These are phyloP conservation scores for Scortum barcoo DNA, from an alignment of 2,113 vertebrate genomes.

Conservation along the genomic window DNA sequence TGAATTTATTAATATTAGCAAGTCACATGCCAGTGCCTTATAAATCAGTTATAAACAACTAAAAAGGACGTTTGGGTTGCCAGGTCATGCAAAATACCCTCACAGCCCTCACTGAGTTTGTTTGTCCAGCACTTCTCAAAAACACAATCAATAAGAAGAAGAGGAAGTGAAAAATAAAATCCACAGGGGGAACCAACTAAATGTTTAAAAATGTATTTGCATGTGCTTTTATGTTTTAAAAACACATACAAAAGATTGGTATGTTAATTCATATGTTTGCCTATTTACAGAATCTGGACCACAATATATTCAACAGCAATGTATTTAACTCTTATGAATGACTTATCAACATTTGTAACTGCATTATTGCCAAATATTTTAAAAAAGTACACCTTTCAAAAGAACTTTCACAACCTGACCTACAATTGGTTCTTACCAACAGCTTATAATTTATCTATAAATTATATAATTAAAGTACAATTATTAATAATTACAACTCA, in stretches of 20 bases:
- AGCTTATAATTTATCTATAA: not conserved
- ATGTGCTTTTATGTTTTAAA: too few relatives aligned
- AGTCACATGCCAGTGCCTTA: not conserved
- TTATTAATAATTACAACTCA: not conserved
- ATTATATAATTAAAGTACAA: not conserved
- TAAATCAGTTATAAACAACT: not conserved
- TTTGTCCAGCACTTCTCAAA: not conserved
- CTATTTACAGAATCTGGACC: not conserved
- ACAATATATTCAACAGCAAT: not conserved
- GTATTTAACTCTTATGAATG: not conserved
- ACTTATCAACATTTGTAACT: too few relatives aligned
- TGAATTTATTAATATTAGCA: not conserved
- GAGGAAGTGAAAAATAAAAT: not conserved
- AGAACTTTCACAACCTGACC: not conserved
- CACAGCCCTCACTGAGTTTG: too few relatives aligned
- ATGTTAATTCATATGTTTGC: not conserved
- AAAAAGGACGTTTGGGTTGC: not conserved
- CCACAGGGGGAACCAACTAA: not conserved
- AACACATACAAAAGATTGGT: not conserved
- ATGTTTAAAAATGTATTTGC: not conserved
- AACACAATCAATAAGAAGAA: not conserved
- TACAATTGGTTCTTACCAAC: not conserved
- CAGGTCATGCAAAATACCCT: not conserved
- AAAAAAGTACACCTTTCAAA: not conserved
- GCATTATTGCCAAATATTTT: not conserved